Evolutionary conservation across 2,113 vertebrate species (phyloP).

Genomic region (rabbit (Oryctolagus cuniculus)): DNA sequence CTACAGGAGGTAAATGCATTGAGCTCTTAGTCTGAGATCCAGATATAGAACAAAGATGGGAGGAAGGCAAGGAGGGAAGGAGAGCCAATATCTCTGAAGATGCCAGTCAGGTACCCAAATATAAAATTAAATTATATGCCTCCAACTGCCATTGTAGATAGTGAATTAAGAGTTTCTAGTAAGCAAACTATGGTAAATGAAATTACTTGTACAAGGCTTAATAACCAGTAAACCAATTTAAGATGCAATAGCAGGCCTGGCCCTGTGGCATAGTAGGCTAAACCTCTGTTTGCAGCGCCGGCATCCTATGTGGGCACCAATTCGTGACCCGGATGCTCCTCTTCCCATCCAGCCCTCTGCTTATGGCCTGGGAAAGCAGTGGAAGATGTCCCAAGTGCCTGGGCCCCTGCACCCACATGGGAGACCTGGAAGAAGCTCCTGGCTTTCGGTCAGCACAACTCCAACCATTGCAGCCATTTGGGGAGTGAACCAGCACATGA

Average conservation of each 20-base stretch:
- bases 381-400: too few relatives aligned
- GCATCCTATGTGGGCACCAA: too few relatives aligned
- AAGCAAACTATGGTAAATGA: background rate
- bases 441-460: too few relatives aligned
- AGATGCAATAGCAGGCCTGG: background rate
- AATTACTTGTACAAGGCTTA: background rate
- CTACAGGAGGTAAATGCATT: background rate
- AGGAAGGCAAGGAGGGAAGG: background rate
- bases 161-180: background rate
- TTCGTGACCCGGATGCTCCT: too few relatives aligned
- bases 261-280: too few relatives aligned
- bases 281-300: too few relatives aligned
- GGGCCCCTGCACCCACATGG: too few relatives aligned
- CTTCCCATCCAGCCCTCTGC: too few relatives aligned
- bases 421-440: too few relatives aligned
- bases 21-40: background rate
- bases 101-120: background rate
- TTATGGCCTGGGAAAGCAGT: too few relatives aligned
- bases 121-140: slow-evolving; percentile 1
- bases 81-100: background rate
- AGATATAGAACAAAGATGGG: background rate
- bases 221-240: slow-evolving; percentile 21
- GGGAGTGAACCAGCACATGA: too few relatives aligned
- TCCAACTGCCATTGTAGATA: background rate
- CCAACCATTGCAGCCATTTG: too few relatives aligned